phyloP scores from a whole-genome alignment of 2,888 invertebrate genomes.

The Petrophora chlorosata region DNA sequence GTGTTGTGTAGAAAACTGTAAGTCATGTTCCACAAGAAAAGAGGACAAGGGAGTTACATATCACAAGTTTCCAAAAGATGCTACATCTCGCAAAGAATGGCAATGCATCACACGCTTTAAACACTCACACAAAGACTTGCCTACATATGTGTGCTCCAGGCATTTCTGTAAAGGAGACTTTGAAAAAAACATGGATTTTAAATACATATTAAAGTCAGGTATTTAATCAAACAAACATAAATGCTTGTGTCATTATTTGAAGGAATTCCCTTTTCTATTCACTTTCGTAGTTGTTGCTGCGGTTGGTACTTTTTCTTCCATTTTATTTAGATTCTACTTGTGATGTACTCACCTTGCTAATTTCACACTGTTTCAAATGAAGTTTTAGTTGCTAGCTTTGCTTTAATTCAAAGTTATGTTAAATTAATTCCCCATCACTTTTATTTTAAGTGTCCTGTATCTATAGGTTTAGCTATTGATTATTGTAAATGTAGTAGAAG shows the following conservation, averaged over 20 bases:
- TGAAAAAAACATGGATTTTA: constrained; percentile 87
- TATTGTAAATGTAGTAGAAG: no score
- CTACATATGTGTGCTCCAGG: constrained; percentile 87
- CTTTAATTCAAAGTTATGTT: no score
- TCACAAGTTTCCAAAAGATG: constrained; percentile 89
- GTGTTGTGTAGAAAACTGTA: constrained; percentile 86
- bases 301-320: no score
- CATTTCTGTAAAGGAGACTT: constrained; percentile 90
- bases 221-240: constrained; percentile 40
- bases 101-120: constrained; percentile 84
- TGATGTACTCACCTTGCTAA: no score
- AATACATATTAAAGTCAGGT: constrained; percentile 87
- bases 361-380: no score
- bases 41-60: constrained; percentile 89
- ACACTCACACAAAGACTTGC: constrained; percentile 39
- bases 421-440: no score
- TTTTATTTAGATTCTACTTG: no score
- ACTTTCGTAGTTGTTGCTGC: constrained; percentile 7
- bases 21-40: constrained; percentile 83
- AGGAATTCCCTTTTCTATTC: constrained; percentile 28
- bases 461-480: no score
- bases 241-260: constrained; percentile 36
- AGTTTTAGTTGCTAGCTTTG: no score
- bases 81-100: constrained; percentile 85
- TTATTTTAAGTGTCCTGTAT: no score